Evolutionary conservation across 2,888 invertebrate genomes (phyloP).

Genomic region (Apotomis capreana): DNA sequence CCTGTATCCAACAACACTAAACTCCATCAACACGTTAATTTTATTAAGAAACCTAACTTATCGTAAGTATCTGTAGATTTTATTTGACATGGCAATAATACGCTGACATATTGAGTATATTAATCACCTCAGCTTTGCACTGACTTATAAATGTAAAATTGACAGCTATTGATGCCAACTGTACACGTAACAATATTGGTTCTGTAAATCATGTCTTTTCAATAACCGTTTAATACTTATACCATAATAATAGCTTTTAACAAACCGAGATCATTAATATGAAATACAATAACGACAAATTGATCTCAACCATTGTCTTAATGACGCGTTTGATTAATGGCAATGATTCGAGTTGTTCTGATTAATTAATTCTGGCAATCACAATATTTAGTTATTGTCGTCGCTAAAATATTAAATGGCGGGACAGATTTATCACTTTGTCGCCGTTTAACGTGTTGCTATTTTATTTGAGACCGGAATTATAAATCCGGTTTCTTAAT

Average conservation of each 20-base stretch:
- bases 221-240: conserved; percentile 15
- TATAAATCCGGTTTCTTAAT: background rate
- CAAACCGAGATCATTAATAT: conserved; percentile 13
- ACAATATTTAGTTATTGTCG: conserved; percentile 26
- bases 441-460: background rate
- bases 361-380: conserved; percentile 30
- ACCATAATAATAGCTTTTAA: conserved; percentile 1
- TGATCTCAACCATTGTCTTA: conserved; percentile 19
- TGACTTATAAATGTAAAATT: too few species aligned
- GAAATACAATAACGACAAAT: conserved; percentile 20
- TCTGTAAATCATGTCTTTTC: conserved; percentile 15
- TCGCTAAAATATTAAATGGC: conserved; percentile 8
- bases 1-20: too few species aligned
- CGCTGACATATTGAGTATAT: too few species aligned
- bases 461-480: background rate
- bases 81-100: too few species aligned
- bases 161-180: too few species aligned
- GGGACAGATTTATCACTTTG: conserved; percentile 11
- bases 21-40: too few species aligned
- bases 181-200: background rate
- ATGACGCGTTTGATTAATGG: conserved; percentile 24
- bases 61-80: too few species aligned
- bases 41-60: too few species aligned
- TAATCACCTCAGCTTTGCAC: too few species aligned
- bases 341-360: conserved; percentile 12